Percentiles rank a stretch among this genome's conserved stretches.
Conservation (phyloP, 2,113 vertebrate species). For the Corapipo altera region DNA sequence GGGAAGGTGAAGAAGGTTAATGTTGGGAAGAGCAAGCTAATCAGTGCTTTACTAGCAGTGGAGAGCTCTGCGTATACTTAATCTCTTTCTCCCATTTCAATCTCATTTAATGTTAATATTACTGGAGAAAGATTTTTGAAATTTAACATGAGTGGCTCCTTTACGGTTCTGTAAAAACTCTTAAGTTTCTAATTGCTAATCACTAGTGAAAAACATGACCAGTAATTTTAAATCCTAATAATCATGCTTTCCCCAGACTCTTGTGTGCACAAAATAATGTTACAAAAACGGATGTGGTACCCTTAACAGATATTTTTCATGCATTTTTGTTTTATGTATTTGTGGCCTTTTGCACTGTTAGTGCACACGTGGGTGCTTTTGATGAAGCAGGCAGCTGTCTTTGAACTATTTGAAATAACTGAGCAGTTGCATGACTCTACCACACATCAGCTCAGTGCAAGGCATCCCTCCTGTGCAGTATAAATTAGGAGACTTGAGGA, state of each 20-base stretch:
- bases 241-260: not conserved
- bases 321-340: not conserved
- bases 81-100: not conserved
- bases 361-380: not conserved
- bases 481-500: conserved; percentile 15
- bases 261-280: not conserved
- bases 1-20: not conserved
- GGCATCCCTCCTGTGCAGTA: conserved; percentile 3
- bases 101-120: not conserved
- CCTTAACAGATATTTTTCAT: not conserved
- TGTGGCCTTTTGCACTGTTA: not conserved
- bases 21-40: not conserved
- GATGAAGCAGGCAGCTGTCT: conserved; percentile 17
- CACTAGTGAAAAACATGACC: not conserved
- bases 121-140: not conserved
- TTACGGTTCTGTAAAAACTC: not conserved
- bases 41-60: not conserved
- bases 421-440: conserved; percentile 10
- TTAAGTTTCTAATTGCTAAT: not conserved
- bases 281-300: not conserved
- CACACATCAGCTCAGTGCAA: not conserved
- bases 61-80: not conserved
- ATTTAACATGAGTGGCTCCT: not conserved
- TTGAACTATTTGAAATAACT: not conserved
- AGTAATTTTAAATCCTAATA: not conserved